Conservation (phyloP, 2,797 vertebrate species). For the Carcharodon carcharias region DNA sequence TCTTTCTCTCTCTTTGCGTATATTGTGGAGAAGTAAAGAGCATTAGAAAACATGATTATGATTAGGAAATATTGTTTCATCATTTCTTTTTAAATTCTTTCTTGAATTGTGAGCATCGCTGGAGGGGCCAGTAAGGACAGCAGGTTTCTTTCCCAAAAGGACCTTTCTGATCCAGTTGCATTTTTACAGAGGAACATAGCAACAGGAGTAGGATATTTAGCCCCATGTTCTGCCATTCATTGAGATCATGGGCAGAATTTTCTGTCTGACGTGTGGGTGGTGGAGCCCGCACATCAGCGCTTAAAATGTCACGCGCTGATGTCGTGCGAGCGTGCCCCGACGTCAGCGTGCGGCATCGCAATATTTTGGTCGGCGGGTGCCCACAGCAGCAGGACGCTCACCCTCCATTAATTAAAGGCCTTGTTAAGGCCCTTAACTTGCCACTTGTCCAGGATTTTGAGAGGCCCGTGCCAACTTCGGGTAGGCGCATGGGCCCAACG, state of each 20-base stretch:
- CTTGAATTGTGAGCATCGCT: not conserved
- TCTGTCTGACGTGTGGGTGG: no score
- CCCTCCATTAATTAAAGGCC: no score
- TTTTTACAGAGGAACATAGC: not conserved
- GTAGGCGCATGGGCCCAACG: no score
- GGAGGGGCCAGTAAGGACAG: not conserved
- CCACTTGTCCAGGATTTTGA: no score
- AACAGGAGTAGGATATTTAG: not conserved
- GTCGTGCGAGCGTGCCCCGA: no score
- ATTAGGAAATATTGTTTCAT: not conserved
- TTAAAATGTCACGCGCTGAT: no score
- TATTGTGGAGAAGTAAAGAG: not conserved
- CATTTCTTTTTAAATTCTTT: not conserved
- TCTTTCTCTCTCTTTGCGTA: not conserved
- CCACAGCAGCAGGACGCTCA: no score
- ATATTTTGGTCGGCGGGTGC: no score
- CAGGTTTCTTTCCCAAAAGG: not conserved
- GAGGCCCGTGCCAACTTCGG: no score
- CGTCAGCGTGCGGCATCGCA: no score
- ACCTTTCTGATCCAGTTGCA: not conserved
- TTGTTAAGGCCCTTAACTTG: no score
- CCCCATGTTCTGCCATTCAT: not conserved
- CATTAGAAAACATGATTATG: not conserved
- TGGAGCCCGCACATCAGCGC: no score
- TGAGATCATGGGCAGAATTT: not conserved